These are phyloP conservation scores for Chamaetylas fuelleborni DNA, from an alignment of 2,113 vertebrate species.

Conservation along the genomic window DNA sequence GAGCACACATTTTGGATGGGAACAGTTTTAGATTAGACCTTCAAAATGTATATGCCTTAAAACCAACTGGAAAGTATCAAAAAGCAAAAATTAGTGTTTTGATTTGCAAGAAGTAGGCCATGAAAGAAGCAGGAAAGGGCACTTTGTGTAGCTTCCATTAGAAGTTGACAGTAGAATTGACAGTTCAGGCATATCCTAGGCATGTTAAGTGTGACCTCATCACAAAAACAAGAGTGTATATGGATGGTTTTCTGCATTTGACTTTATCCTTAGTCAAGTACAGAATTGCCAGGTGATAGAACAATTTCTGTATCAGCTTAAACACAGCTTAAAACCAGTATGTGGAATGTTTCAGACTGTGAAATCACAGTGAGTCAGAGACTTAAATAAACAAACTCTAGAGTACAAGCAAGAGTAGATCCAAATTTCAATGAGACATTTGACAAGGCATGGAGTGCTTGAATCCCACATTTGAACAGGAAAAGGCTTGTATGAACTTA, in stretches of 20 bases:
- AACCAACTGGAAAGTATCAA: background rate
- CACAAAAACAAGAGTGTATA: background rate
- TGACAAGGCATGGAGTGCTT: background rate
- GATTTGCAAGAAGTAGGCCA: background rate
- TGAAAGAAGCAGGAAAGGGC: background rate
- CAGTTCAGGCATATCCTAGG: background rate
- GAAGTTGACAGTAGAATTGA: background rate
- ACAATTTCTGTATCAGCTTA: background rate
- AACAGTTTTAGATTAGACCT: background rate
- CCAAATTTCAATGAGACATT: background rate
- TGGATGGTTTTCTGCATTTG: background rate
- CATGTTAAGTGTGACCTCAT: background rate
- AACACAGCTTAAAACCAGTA: background rate
- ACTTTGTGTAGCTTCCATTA: background rate
- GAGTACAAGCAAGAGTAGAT: background rate
- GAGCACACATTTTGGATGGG: background rate
- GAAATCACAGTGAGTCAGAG: background rate
- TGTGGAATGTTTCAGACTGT: constrained; percentile 1
- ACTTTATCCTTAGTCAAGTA: background rate
- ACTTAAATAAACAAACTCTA: background rate
- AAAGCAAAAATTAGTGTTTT: background rate
- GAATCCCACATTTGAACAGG: background rate
- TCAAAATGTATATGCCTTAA: background rate
- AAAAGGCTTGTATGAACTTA: background rate
- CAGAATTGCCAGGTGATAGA: background rate